Evolutionary conservation across 2,113 vertebrate genomes (phyloP).

Genomic region (Ciconia boyciana): DNA sequence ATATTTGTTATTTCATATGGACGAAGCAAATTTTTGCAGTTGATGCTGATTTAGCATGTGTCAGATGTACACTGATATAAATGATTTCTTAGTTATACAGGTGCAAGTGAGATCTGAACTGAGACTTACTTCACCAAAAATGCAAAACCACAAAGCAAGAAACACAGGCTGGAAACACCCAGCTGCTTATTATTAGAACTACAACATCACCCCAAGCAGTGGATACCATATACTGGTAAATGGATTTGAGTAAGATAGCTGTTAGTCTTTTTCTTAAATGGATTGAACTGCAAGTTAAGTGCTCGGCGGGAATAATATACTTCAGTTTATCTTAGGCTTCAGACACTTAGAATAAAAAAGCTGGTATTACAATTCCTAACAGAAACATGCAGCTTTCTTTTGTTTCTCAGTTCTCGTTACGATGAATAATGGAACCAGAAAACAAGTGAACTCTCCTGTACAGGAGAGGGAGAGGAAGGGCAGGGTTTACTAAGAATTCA

Average conservation of each 20-base stretch:
- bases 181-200: not conserved
- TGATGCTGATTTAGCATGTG: not conserved
- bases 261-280: not conserved
- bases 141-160: not conserved
- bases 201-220: not conserved
- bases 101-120: not conserved
- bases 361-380: not conserved
- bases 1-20: not conserved
- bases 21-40: fast-evolving
- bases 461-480: not conserved
- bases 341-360: not conserved
- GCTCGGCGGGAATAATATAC: not conserved
- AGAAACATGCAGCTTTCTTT: not conserved
- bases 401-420: not conserved
- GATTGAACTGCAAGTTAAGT: not conserved
- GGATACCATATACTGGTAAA: not conserved
- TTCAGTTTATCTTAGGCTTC: not conserved
- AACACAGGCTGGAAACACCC: not conserved
- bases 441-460: not conserved
- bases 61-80: not conserved
- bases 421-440: not conserved
- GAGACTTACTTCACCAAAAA: not conserved
- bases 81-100: not conserved
- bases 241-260: not conserved
- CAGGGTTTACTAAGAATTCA: not conserved